These are phyloP conservation scores for Rousettus leschenaultii DNA, from an alignment of 2,113 vertebrate genomes.

Conservation along the genomic window DNA sequence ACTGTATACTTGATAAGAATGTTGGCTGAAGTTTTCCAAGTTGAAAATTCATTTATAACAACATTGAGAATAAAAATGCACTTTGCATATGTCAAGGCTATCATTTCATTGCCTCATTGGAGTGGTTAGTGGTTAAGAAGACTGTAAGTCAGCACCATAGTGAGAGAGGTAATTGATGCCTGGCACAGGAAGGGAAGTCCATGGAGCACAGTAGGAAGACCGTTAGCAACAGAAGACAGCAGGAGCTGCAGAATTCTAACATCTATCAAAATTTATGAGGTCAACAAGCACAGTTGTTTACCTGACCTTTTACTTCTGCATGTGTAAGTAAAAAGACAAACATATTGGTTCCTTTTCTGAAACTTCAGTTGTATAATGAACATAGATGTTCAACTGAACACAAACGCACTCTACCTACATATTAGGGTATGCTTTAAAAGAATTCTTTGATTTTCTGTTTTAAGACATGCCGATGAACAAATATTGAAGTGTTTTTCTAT, in stretches of 20 bases:
- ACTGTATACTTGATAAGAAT: not conserved
- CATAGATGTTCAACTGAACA: not conserved
- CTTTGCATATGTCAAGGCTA: not conserved
- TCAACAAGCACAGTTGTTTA: not conserved
- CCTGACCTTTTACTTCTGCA: not conserved
- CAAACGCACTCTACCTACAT: not conserved
- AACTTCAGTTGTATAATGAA: not conserved
- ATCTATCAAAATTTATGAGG: not conserved
- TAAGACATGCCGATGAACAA: not conserved
- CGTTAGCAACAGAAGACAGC: not conserved
- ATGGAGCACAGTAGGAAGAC: not conserved
- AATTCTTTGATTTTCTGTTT: not conserved
- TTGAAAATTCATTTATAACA: conserved; percentile 16
- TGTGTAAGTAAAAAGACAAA: not conserved
- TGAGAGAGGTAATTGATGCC: not conserved
- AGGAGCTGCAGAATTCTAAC: not conserved
- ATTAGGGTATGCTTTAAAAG: not conserved
- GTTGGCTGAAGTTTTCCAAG: not conserved
- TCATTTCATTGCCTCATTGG: not conserved
- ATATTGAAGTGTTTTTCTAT: not conserved
- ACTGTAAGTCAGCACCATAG: not conserved
- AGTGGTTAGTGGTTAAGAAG: not conserved
- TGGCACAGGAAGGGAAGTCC: not conserved
- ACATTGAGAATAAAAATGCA: not conserved
- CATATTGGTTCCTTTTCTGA: not conserved